Base-by-base conservation (phyloP, 1,140 invertebrate species). In the Drosophila saltans region DNA sequence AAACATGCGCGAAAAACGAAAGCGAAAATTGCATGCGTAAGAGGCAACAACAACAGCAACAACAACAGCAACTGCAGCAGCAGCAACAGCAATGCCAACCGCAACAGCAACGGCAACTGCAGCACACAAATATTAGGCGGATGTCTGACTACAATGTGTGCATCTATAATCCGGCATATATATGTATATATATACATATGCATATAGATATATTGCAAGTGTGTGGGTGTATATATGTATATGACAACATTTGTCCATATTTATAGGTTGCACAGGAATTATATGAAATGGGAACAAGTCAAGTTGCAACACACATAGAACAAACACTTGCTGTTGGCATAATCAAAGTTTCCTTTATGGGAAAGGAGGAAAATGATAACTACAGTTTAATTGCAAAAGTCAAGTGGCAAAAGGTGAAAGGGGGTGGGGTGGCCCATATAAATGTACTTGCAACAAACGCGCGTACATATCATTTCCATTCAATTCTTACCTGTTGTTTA, bases 11-110 rank as follows among this genome's bases (percentile, higher is more conserved):
- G 69, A 78, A 85, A 85, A 81, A 69, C 65, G 77, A 86, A 89
- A 88, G 80, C 77, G 80, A 88, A 88, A 80, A 77, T 62, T 83
- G 80, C 68, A 83, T 86, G 83, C 83, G 83, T 88, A 88, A 88
- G 83, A 83, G 52, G 24, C 71, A 75, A 43, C 58, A 62, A 41
- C 55, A 58, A 61, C 62, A 58, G 45, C 60, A 73, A 65, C 65
- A 73, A 65, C 65, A 48, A 24, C 56, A 66, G 26, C 41, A 24
- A 45, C 43, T 55, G 33, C 28, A 67, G 72, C 43, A 58, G 33
- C 69, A 78, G 33, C 28, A 67, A 72, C 43, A 58, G 33, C 69
- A 78, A 70, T 67, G 39, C 26, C 66, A 67, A 66, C 73, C 24
- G 40, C 33, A 30, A 52, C 21, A 26, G 24, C 56, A 74, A 61